Base-by-base conservation (phyloP, 2,888 invertebrate species). In the Hirtodrosophila trivittata region DNA sequence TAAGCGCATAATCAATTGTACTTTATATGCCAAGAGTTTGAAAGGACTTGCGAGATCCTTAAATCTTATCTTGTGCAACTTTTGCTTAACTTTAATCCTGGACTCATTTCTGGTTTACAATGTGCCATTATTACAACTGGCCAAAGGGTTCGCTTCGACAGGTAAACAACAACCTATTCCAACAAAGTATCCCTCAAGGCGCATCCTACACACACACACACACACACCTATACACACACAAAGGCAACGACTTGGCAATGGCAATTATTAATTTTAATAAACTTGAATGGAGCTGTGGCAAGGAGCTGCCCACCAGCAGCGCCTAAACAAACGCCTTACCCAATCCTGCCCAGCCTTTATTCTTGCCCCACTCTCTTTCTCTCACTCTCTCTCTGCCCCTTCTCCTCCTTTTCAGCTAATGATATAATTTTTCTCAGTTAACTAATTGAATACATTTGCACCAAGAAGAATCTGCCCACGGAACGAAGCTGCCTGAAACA, bases 341-440 rank as follows among this genome's bases (percentile, higher is more conserved):
- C 10, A 26, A 45, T 35, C 14, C 39, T 25, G 21, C 30, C 45
- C 18, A 16, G 13, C 9, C 41, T 21, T 21, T 21, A 13, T 37
- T 1, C 14, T 8, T 37, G 10, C 9, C 18, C 9, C 25, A 21
- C 10, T 16, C 0, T 26, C 5, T 3, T 21, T 21, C 18, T 21
- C 18, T 25, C 1, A 16, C 39, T 32, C 25, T 32, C 42, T 38
- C 7, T 5, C 28, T 14, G 5, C 8, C 3, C 16, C 12, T 55
- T n/a, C 37, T 13, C 6, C 8, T 42, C 32, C n/a, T 51, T 64
- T 82, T 41, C 39, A 57, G 64, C 86, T 82, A 87, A 82, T 82
- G 87, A 83, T 87, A 83, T 82, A 87, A 87, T 82, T 82, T 82
- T 82, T 82, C 82, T 86, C 84, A 83, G 86, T 82, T 87, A 82